phyloP scores from a whole-genome alignment of 2,797 vertebrate genomes.

The Naso thynnoides region DNA sequence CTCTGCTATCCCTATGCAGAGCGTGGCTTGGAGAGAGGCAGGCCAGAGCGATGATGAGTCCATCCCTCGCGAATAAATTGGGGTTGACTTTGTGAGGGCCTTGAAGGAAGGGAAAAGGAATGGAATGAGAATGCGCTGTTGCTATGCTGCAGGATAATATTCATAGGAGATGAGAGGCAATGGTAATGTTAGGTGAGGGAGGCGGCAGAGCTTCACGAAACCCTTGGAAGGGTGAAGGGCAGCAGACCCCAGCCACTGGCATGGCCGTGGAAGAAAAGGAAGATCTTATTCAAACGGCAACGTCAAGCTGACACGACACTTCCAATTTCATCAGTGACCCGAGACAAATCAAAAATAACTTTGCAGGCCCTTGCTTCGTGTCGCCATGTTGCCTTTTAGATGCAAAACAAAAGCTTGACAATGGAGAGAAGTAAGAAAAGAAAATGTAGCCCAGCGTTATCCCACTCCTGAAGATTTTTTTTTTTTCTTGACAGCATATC shows the following conservation, averaged over 20 bases:
- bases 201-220: constrained; percentile 46
- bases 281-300: constrained; percentile 28
- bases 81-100: constrained; percentile 79
- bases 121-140: constrained; percentile 72
- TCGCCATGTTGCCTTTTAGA: constrained; percentile 26
- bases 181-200: constrained; percentile 60
- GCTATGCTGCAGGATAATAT: constrained; percentile 72
- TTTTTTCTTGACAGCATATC: constrained; percentile 43
- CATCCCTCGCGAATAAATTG: constrained; percentile 77
- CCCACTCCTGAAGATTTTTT: constrained; percentile 24
- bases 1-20: constrained; percentile 66
- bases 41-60: constrained; percentile 75
- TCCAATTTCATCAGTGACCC: too few species aligned
- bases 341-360: constrained; percentile 20
- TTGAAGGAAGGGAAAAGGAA: constrained; percentile 74
- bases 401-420: constrained; percentile 39
- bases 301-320: constrained; percentile 36
- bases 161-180: constrained; percentile 61
- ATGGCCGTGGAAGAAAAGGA: constrained; percentile 1
- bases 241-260: constrained; percentile 38
- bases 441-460: constrained; percentile 15
- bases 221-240: constrained; percentile 54
- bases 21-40: constrained; percentile 61
- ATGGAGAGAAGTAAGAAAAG: constrained; percentile 26
- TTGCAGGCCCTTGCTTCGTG: constrained; percentile 7